Percentiles rank a stretch among this genome's conserved stretches.
These are phyloP conservation scores for Spodoptera picta DNA, from an alignment of 2,888 invertebrate genomes.

Conservation along the genomic window DNA sequence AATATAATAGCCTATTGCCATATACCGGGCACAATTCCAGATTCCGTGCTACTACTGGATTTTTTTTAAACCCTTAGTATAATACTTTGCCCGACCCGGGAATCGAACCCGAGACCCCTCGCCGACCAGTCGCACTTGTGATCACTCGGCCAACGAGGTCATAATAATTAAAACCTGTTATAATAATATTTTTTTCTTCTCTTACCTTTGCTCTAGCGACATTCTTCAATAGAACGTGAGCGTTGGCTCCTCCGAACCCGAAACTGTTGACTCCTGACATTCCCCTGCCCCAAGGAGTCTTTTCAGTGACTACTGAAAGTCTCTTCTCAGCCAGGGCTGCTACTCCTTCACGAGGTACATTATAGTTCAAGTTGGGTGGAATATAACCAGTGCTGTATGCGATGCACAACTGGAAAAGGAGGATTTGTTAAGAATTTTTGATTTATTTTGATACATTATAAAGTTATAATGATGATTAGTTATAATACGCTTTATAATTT, in stretches of 20 bases:
- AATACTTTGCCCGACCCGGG: too few relatives aligned
- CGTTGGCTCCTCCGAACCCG: slow-evolving; percentile 97
- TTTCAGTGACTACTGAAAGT: slow-evolving; percentile 92
- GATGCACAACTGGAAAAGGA: slow-evolving; percentile 89
- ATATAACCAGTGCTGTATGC: slow-evolving; percentile 94
- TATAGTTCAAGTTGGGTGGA: slow-evolving; percentile 95
- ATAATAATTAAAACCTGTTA: too few relatives aligned
- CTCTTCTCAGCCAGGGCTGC: slow-evolving; percentile 90
- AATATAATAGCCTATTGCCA: too few relatives aligned
- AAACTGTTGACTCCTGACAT: slow-evolving; percentile 96
- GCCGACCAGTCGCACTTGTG: too few relatives aligned
- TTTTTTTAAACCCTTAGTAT: too few relatives aligned
- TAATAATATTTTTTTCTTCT: too few relatives aligned
- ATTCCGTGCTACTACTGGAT: too few relatives aligned
- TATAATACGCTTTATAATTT: too few relatives aligned
- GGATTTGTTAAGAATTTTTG: neutral
- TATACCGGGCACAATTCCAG: too few relatives aligned
- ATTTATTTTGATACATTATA: neutral
- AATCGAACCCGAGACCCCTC: too few relatives aligned
- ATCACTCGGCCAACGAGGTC: too few relatives aligned
- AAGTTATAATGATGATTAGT: too few relatives aligned
- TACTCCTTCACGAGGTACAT: slow-evolving; percentile 89
- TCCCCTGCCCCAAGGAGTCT: slow-evolving; percentile 91
- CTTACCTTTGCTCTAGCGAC: slow-evolving; percentile 87
- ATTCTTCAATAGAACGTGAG: slow-evolving; percentile 91